Conservation (phyloP, 1,140 invertebrate species). For the Drosophila paulistorum region DNA sequence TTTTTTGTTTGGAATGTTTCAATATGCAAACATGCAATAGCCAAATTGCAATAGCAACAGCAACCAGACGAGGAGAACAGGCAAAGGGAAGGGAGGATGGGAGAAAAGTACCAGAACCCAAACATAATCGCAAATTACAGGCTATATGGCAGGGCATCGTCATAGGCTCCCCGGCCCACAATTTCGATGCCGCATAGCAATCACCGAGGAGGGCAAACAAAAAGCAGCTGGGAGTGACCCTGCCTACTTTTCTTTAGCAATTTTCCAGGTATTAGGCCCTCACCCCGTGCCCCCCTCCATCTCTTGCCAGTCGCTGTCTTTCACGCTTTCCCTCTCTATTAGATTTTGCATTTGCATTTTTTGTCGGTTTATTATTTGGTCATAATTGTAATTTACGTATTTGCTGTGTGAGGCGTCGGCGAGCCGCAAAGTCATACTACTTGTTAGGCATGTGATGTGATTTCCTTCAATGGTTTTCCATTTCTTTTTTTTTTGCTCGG, state of each 20-base stretch:
- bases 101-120: constrained; percentile 38
- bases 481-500: constrained; percentile 1
- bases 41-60: constrained; percentile 76
- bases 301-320: background rate
- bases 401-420: constrained; percentile 63
- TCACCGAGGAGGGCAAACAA: constrained; percentile 21
- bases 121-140: constrained; percentile 82
- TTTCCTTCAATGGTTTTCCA: constrained; percentile 48
- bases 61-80: constrained; percentile 45
- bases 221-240: background rate
- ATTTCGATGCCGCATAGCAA: constrained; percentile 55
- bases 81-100: constrained; percentile 1
- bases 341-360: constrained; percentile 51
- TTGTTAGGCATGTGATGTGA: constrained; percentile 79
- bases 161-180: constrained; percentile 29
- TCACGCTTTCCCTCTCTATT: constrained; percentile 20
- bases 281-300: background rate
- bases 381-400: constrained; percentile 81
- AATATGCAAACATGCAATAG: constrained; percentile 79
- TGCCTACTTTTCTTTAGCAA: constrained; percentile 56
- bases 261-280: constrained; percentile 58
- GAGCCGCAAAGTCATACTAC: constrained; percentile 66
- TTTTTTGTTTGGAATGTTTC: constrained; percentile 66
- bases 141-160: constrained; percentile 65
- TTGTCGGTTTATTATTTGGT: constrained; percentile 79